Percentiles rank a stretch among this genome's conserved stretches.
phyloP scores from a whole-genome alignment of 2,113 vertebrate genomes.

The Notiomystis cincta region DNA sequence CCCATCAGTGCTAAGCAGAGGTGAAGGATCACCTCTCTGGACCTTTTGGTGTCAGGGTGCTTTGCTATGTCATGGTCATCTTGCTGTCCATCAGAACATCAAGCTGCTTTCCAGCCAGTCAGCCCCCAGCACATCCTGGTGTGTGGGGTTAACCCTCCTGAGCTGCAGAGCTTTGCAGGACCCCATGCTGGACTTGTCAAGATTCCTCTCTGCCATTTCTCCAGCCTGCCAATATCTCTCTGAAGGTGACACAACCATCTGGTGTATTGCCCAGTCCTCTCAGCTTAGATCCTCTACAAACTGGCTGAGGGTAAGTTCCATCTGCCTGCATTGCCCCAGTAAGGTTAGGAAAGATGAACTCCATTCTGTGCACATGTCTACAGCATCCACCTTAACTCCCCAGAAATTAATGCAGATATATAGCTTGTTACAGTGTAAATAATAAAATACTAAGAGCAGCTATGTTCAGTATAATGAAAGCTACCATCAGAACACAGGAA shows the following conservation, averaged over 20 bases:
- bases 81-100: not conserved
- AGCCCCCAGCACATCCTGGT: not conserved
- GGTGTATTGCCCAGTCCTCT: not conserved
- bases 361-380: not conserved
- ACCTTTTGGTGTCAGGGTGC: not conserved
- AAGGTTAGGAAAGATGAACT: not conserved
- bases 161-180: not conserved
- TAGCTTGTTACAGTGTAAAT: not conserved
- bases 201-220: not conserved
- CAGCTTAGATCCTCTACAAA: not conserved
- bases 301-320: not conserved
- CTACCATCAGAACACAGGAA: not conserved
- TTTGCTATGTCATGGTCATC: not conserved
- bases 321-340: not conserved
- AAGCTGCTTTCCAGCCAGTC: not conserved
- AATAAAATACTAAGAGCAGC: not conserved
- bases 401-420: not conserved
- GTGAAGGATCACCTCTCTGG: rapidly evolving
- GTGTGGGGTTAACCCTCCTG: not conserved
- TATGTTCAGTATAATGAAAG: not conserved
- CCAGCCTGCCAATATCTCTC: not conserved
- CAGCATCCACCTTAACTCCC: not conserved
- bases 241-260: not conserved
- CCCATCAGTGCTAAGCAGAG: not conserved
- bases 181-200: not conserved